A percentile compares a stretch with the other conserved stretches of the same genome.
Conservation (phyloP, 2,113 vertebrate species). For the Rhea pennata region DNA sequence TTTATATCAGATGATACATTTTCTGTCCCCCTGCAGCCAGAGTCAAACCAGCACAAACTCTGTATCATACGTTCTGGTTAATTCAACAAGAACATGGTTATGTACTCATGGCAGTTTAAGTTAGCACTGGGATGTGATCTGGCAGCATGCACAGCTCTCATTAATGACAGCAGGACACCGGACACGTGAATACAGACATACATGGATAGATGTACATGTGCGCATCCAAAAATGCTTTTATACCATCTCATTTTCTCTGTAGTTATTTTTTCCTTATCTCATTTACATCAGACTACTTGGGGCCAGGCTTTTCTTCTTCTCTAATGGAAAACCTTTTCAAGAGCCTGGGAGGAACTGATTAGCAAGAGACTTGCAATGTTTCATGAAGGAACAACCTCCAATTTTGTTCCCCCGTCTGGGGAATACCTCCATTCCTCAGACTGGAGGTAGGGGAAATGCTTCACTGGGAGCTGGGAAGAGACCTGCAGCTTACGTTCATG, state of each 20-base stretch:
- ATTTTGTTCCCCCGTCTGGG: background rate
- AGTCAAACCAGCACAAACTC: background rate
- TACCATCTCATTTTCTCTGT: background rate
- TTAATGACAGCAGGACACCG: background rate
- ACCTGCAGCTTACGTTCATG: background rate
- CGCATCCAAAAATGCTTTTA: background rate
- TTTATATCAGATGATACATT: background rate
- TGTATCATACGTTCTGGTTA: background rate
- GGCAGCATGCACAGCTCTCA: background rate
- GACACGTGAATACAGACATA: fast-evolving
- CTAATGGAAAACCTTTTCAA: background rate
- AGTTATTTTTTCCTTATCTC: background rate
- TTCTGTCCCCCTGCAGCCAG: background rate
- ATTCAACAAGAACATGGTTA: background rate
- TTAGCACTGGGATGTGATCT: background rate
- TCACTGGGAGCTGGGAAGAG: background rate
- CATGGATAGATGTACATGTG: background rate
- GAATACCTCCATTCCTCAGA: background rate
- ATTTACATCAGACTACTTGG: background rate
- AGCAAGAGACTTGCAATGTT: background rate
- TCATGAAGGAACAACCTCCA: background rate
- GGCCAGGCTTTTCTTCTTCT: background rate
- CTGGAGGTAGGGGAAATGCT: background rate
- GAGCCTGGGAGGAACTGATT: background rate
- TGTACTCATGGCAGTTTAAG: background rate